These are phyloP conservation scores for Clitarchus hookeri DNA, from an alignment of 2,888 invertebrate species.

Conservation along the genomic window DNA sequence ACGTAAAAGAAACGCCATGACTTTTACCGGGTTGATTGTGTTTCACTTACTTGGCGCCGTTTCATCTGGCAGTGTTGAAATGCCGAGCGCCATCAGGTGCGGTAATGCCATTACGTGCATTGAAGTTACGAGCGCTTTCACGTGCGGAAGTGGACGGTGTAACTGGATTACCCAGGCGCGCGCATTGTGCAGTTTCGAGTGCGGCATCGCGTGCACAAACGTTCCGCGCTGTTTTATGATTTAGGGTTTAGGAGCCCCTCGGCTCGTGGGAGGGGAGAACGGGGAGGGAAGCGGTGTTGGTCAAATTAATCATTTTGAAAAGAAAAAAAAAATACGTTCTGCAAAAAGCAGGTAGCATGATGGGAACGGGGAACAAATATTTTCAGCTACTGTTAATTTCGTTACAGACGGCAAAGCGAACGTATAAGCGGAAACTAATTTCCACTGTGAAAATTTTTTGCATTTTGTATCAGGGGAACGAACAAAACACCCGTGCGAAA, in stretches of 20 bases:
- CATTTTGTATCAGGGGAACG: no score
- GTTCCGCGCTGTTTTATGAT: not conserved
- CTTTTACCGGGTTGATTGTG: not conserved
- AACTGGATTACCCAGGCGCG: not conserved
- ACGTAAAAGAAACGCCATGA: no score
- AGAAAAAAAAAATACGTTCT: not conserved
- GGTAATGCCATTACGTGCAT: not conserved
- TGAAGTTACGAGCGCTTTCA: not conserved
- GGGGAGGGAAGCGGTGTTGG: not conserved
- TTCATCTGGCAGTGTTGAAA: not conserved
- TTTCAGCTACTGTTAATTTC: not conserved
- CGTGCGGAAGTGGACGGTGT: not conserved
- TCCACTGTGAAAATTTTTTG: not conserved
- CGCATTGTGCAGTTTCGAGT: not conserved
- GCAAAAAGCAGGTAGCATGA: not conserved
- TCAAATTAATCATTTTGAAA: not conserved
- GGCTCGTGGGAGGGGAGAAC: no score
- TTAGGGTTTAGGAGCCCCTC: not conserved
- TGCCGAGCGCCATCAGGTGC: not conserved
- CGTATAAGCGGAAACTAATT: not conserved
- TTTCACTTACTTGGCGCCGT: not conserved
- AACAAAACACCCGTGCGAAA: no score
- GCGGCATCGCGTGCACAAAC: not conserved
- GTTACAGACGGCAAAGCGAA: not conserved
- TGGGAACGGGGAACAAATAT: not conserved